Evolutionary conservation across 2,797 vertebrate genomes (phyloP).

Genomic region (Sorex maritimensis): DNA sequence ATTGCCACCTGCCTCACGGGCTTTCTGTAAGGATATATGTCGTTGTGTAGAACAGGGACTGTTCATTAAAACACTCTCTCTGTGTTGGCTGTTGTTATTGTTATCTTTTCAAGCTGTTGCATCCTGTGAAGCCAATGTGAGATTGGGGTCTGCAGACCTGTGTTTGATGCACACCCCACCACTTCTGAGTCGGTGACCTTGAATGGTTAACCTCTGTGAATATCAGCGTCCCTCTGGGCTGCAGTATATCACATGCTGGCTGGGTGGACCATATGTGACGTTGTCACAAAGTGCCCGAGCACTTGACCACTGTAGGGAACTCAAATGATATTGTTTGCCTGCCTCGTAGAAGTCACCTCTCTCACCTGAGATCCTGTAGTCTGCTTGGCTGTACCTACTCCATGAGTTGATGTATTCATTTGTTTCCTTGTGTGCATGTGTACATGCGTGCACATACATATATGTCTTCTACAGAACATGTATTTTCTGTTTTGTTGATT

Average conservation of each 20-base stretch:
- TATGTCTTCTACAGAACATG: not conserved
- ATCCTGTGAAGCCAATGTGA: not conserved
- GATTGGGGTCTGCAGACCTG: not conserved
- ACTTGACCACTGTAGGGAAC: not conserved
- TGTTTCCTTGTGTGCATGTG: too few relatives aligned
- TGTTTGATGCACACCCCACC: not conserved
- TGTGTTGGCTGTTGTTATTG: not conserved
- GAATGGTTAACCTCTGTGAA: not conserved
- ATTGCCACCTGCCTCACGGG: not conserved
- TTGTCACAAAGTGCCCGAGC: not conserved
- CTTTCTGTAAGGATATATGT: not conserved
- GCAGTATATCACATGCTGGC: not conserved
- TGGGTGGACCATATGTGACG: not conserved
- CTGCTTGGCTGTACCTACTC: not conserved
- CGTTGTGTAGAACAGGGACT: not conserved
- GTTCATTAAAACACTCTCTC: not conserved
- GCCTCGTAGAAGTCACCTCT: too few relatives aligned
- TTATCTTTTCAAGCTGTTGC: not conserved
- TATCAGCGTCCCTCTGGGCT: not conserved
- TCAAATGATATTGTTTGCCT: not conserved
- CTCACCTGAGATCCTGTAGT: not conserved
- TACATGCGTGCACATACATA: too few relatives aligned
- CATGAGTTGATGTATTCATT: not conserved
- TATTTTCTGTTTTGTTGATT: constrained; percentile 36
- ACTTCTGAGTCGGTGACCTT: not conserved